Conservation (phyloP, 2,797 vertebrate species). For the Pangasius larnaudii region DNA sequence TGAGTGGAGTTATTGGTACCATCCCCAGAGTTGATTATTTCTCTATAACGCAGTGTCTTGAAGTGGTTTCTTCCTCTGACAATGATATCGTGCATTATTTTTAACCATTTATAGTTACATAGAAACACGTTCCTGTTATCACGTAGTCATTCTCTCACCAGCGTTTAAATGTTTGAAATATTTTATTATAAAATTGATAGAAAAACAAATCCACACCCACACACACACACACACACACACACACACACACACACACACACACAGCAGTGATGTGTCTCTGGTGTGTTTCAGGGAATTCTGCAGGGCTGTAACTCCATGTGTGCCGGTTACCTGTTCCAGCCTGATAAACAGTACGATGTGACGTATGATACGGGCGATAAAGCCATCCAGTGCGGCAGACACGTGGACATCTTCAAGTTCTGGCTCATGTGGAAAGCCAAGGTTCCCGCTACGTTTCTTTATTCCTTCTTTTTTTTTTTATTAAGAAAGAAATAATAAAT, state of each 20-base stretch:
- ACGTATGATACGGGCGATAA: constrained; percentile 97
- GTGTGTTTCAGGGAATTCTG: constrained; percentile 83
- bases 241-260: no score
- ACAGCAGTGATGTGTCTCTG: constrained; percentile 5
- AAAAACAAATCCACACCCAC: background rate
- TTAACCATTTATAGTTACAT: no score
- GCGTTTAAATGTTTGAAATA: background rate
- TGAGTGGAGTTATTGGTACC: background rate
- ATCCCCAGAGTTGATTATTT: background rate
- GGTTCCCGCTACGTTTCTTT: constrained; percentile 65
- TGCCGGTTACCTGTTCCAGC: constrained; percentile 97
- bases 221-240: no score
- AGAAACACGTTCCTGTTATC: no score
- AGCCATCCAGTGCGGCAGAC: constrained; percentile 96
- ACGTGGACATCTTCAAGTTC: constrained; percentile 99
- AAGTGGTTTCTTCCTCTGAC: background rate
- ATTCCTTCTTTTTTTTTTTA: background rate
- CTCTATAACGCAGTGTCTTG: background rate
- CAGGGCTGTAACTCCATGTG: constrained; percentile 98
- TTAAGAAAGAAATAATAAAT: background rate
- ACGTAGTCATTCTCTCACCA: background rate
- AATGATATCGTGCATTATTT: background rate
- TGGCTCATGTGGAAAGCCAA: constrained; percentile 99
- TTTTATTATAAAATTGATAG: background rate
- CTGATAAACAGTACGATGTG: constrained; percentile 97